Evolutionary conservation across 2,888 invertebrate species (phyloP), one percentile per base, ranked within the genome.

Genomic region (Clusia tigrina): DNA sequence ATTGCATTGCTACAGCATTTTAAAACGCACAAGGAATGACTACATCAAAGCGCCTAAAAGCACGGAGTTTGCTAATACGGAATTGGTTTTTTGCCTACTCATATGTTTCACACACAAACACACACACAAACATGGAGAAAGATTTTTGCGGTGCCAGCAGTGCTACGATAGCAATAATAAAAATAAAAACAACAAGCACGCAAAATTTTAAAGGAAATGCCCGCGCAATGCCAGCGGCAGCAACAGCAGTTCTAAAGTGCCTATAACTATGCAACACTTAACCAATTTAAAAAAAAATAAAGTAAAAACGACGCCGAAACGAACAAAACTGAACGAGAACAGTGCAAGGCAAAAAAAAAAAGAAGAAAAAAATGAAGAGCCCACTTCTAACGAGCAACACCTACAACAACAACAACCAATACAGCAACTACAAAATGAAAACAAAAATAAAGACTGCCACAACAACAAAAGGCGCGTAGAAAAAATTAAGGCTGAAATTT

Each of bases 231-330:
- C 3, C 42, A 15, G n/a, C 6, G n/a, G n/a, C 42, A 42, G n/a
- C 42, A n/a, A 17, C 42, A 42, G 42, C 42, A 42, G 42, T 42
- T 42, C 42, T 63, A 64, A 59, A 63, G 56, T 65, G 65, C 38
- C 59, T 58, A 69, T 54, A 69, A 60, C 65, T 60, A 61, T 56
- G 65, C 66, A 65, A 68, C 71, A 65, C 58, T 71, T 71, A 71
- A 65, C 68, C 42, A 42, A 42, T 42, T 42, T 42, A 3, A 32
- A 32, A n/a, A n/a, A n/a, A n/a, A n/a, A n/a, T n/a, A n/a, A n/a
- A n/a, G n/a, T n/a, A n/a, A n/a, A n/a, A n/a, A n/a, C n/a, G n/a
- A n/a, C n/a, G n/a, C n/a, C n/a, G n/a, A n/a, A n/a, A n/a, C n/a
- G n/a, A n/a, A n/a, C n/a, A n/a, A n/a, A n/a, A n/a, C n/a, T n/a